These are phyloP conservation scores for Sclerodermus sp. DNA, from an alignment of 2,888 invertebrate genomes.

Conservation along the genomic window DNA sequence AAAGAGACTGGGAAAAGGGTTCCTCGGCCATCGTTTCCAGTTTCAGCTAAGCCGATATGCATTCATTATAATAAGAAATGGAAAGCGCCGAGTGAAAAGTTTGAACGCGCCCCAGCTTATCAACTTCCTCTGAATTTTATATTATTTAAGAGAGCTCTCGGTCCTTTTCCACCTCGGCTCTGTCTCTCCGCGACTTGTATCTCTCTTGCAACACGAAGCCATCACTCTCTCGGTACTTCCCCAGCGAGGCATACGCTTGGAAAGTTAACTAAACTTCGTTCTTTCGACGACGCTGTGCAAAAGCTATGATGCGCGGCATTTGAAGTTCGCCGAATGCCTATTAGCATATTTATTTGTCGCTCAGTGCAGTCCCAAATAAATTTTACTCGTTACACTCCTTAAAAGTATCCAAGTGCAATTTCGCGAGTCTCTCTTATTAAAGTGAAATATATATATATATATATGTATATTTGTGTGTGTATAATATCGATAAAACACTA, in stretches of 20 bases:
- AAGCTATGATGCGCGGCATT: constrained; percentile 48
- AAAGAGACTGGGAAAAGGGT: constrained; percentile 40
- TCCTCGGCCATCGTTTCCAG: constrained; percentile 37
- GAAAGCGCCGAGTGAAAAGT: constrained; percentile 41
- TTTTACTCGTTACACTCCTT: constrained; percentile 19
- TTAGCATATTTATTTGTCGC: constrained; percentile 54
- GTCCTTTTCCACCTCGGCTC: constrained; percentile 11
- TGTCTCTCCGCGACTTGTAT: too few relatives aligned
- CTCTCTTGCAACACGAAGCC: too few relatives aligned
- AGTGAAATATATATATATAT: neutral
- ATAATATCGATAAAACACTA: too few relatives aligned
- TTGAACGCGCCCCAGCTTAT: constrained; percentile 47
- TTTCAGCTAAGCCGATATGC: constrained; percentile 56
- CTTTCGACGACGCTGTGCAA: constrained; percentile 37
- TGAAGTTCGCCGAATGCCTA: constrained; percentile 47
- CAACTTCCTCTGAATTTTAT: constrained; percentile 55
- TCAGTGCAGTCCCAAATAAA: constrained; percentile 36
- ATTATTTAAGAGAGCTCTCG: constrained; percentile 51
- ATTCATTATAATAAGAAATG: constrained; percentile 58
- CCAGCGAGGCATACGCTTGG: constrained; percentile 23
- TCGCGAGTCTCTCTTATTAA: too few relatives aligned
- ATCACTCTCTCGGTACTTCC: constrained; percentile 10
- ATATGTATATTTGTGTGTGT: neutral
- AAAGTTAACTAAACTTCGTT: constrained; percentile 49
- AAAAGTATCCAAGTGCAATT: too few relatives aligned